Conservation (phyloP, 2,113 vertebrate species). For the Aspiorhynchus laticeps region DNA sequence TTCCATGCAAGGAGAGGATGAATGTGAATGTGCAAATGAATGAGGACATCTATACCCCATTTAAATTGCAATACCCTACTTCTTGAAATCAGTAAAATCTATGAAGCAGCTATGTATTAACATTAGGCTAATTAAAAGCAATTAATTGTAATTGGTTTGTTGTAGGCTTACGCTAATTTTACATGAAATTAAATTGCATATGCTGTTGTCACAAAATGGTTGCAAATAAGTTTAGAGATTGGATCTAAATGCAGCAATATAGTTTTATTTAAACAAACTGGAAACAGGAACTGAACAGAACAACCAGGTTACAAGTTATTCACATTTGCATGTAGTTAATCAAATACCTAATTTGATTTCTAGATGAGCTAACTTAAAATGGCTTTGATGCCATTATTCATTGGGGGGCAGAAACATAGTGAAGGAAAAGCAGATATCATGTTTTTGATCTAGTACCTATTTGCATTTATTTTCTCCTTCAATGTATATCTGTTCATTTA, state of each 20-base stretch:
- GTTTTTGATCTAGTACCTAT: too few relatives aligned
- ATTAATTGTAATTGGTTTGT: neutral
- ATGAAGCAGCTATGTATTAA: neutral
- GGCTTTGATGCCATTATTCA: neutral
- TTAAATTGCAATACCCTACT: neutral
- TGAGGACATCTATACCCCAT: neutral
- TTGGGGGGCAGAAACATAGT: neutral
- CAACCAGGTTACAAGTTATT: too few relatives aligned
- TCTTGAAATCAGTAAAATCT: neutral
- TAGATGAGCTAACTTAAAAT: neutral
- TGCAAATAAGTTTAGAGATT: too few relatives aligned
- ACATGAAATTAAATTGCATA: too few relatives aligned
- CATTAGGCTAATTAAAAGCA: neutral
- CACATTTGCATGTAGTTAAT: too few relatives aligned
- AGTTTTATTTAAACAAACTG: too few relatives aligned
- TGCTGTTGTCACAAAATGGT: too few relatives aligned
- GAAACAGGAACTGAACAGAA: too few relatives aligned
- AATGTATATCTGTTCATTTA: neutral
- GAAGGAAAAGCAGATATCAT: neutral
- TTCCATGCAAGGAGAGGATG: neutral
- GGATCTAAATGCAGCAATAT: too few relatives aligned
- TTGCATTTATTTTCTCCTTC: too few relatives aligned
- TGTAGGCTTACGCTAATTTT: neutral
- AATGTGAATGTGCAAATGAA: neutral
- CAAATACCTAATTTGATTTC: neutral